These are phyloP conservation scores for Phrynocephalus forsythii DNA, from an alignment of 2,797 vertebrate species.

Conservation along the genomic window DNA sequence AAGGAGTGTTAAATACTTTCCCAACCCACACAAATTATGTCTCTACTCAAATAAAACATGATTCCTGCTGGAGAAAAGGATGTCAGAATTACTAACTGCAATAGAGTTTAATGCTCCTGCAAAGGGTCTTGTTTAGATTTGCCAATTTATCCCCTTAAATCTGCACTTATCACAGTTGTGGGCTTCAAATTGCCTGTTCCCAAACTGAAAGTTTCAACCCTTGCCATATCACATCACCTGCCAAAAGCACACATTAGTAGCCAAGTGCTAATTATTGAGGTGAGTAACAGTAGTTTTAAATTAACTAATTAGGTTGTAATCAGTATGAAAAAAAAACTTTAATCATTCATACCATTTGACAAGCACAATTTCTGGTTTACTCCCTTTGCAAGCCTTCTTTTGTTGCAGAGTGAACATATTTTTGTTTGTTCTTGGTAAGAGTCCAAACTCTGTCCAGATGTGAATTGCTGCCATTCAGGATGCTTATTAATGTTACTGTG, in stretches of 20 bases:
- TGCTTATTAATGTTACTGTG: slow-evolving; percentile 24
- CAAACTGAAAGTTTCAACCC: slow-evolving; percentile 25
- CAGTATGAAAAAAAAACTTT: slow-evolving; percentile 45
- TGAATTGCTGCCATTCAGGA: slow-evolving; percentile 38
- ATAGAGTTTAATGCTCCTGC: slow-evolving; percentile 49
- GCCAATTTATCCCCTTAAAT: slow-evolving; percentile 44
- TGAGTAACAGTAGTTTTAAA: slow-evolving; percentile 47
- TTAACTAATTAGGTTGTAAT: slow-evolving; percentile 53
- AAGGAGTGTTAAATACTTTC: slow-evolving; percentile 34
- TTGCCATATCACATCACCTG: slow-evolving; percentile 15
- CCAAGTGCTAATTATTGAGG: slow-evolving; percentile 49
- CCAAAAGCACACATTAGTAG: slow-evolving; percentile 11
- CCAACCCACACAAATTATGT: slow-evolving; percentile 40
- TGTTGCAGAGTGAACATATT: slow-evolving; percentile 45
- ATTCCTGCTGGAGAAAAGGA: slow-evolving; percentile 41
- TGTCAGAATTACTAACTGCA: slow-evolving; percentile 45
- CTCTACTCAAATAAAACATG: slow-evolving; percentile 44
- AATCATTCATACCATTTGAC: slow-evolving; percentile 46
- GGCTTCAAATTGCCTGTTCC: slow-evolving; percentile 34
- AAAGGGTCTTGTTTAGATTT: slow-evolving; percentile 41
- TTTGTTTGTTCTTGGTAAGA: slow-evolving; percentile 60
- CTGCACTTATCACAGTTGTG: slow-evolving; percentile 27
- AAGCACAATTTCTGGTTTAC: slow-evolving; percentile 59
- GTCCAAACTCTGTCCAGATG: slow-evolving; percentile 40
- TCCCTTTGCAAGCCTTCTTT: slow-evolving; percentile 45